Evolutionary conservation across 2,797 vertebrate species (phyloP).

Genomic region (Falco concolor): DNA sequence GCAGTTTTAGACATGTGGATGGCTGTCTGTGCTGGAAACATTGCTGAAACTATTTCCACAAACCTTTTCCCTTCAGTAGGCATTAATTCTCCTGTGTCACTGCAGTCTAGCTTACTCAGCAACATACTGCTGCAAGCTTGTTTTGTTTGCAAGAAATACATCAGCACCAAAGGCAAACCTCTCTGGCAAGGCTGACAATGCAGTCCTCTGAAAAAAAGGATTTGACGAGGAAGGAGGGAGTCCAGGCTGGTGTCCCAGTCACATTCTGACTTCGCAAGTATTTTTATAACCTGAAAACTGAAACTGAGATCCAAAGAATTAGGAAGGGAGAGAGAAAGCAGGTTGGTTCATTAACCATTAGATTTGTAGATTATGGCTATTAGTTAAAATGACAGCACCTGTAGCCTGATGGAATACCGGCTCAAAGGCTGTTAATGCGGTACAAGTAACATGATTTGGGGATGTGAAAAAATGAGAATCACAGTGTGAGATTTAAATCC

Average conservation of each 20-base stretch:
- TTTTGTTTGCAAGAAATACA: neutral
- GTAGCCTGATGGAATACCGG: neutral
- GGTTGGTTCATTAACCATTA: neutral
- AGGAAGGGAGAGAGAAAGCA: neutral
- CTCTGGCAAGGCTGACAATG: neutral
- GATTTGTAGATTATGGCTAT: neutral
- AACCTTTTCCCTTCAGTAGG: neutral
- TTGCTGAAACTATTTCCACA: neutral
- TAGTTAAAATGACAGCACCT: constrained; percentile 10
- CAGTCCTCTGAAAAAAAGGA: neutral
- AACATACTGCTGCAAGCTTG: neutral
- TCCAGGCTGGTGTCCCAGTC: neutral
- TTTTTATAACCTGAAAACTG: neutral
- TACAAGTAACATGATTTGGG: constrained; percentile 1
- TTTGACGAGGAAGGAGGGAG: neutral
- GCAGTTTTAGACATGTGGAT: neutral
- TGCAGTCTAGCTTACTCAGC: neutral
- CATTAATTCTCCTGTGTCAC: neutral
- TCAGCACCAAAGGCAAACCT: neutral
- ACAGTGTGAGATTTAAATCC: neutral
- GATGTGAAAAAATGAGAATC: constrained; percentile 22
- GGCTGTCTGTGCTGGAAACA: neutral
- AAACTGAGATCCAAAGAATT: neutral
- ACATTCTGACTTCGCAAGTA: neutral
- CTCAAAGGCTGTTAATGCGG: constrained; percentile 1